A percentile compares a stretch with the other conserved stretches of the same genome.
Conservation (phyloP, 2,113 vertebrate genomes). For the Sphaerodactylus townsendi region DNA sequence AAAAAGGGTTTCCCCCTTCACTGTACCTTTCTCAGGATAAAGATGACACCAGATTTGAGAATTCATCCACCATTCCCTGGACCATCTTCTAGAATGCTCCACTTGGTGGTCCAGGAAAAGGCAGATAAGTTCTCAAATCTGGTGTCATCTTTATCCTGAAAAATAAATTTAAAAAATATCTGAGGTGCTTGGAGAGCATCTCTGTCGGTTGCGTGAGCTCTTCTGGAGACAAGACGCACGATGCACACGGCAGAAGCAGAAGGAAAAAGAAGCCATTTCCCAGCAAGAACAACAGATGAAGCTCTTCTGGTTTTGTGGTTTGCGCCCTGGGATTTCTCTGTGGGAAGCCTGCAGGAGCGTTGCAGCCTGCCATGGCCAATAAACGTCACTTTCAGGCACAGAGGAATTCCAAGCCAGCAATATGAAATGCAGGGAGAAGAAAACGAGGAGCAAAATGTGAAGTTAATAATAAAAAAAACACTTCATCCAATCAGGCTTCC, state of each 20-base stretch:
- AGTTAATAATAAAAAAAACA: constrained; percentile 79
- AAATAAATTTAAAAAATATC: too few species aligned
- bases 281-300: constrained; percentile 49
- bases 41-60: too few species aligned
- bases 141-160: too few species aligned
- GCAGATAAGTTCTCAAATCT: too few species aligned
- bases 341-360: constrained; percentile 67
- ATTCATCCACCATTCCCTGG: too few species aligned
- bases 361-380: constrained; percentile 69
- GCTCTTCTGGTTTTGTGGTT: constrained; percentile 53
- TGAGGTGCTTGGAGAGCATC: not conserved
- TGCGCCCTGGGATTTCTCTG: constrained; percentile 65
- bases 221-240: constrained; percentile 16
- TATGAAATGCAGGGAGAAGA: constrained; percentile 69
- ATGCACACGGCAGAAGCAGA: constrained; percentile 46
- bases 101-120: too few species aligned
- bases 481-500: constrained; percentile 73
- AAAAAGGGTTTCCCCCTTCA: too few species aligned
- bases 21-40: too few species aligned
- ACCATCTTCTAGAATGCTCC: too few species aligned
- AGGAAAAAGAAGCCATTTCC: constrained; percentile 46
- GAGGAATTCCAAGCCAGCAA: constrained; percentile 50
- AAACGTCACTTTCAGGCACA: constrained; percentile 65
- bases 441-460: constrained; percentile 76
- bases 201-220: not conserved